Base-by-base conservation (phyloP, 92 coral and sea anemone genomes). In the Epizoanthus ramosus region DNA sequence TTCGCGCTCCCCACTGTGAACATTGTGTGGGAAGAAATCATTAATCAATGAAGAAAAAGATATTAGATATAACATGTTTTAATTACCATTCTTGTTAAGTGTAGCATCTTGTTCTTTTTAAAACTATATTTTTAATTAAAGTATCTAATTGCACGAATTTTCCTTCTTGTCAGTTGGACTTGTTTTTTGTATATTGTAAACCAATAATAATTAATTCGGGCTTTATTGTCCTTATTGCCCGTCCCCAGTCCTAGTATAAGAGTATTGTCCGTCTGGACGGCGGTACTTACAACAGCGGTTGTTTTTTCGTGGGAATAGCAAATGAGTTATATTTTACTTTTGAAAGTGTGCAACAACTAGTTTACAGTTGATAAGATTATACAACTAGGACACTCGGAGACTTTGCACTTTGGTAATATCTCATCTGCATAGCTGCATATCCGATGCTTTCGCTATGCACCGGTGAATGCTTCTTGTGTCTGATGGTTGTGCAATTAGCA, bases 1-100 rank as follows among this genome's bases (percentile, higher is more conserved):
- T 24, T 41, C 5, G n/a, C 59, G 31, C 43, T 13, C 65, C 70
- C 82, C 52, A 43, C 82, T 59, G 70, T 22, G 82, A 60, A 35
- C 54, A 21, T 39, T 22, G 63, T 60, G 35, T 77, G 8, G 4
- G 12, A 59, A 58, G 33, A 41, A 59, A 60, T 41, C 81, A 59
- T 76, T 60, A 58, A 76, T 60, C 70, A 60, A 76, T 69, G 22
- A 19, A 6, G 43, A 28, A 33, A 66, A n/a, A 15, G 19, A 4
- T 66, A 66, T 66, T 23, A 14, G 25, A 41, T 28, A 8, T 6
- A 41, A 33, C 6, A 4, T 66, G 7, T 66, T 66, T 66, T 66
- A 66, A 66, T 66, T 28, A 28, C 47, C 10, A 17, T 17, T 0
- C 45, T 66, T 66, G 71, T 23, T 66, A 12, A 66, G 45, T 66